Evolutionary conservation across 2,797 vertebrate species (phyloP).

Genomic region (Pagetopsis macropterus): DNA sequence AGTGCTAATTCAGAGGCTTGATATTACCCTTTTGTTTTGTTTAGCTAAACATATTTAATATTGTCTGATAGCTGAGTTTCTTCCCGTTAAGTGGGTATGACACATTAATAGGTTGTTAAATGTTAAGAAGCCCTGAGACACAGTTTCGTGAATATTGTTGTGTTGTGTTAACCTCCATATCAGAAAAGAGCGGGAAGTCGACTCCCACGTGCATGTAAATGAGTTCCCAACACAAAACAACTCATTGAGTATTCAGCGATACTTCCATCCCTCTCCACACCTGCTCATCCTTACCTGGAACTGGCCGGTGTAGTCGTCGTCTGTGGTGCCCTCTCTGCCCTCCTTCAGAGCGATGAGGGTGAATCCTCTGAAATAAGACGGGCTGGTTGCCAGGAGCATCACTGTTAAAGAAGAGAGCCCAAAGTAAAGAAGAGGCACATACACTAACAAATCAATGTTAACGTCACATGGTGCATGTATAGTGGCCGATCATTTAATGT

Average conservation of each 20-base stretch:
- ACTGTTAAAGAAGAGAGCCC: conserved; percentile 79
- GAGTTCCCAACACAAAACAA: conserved; percentile 16
- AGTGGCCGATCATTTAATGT: too few species aligned
- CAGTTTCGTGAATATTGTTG: too few species aligned
- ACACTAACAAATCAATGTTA: neutral
- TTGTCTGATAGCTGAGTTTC: too few species aligned
- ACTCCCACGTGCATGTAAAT: conserved; percentile 41
- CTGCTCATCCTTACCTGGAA: conserved; percentile 89
- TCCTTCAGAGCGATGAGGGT: conserved; percentile 94
- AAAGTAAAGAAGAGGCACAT: conserved; percentile 15
- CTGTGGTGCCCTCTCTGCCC: conserved; percentile 90
- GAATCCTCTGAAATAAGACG: conserved; percentile 95
- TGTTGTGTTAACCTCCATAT: conserved; percentile 30
- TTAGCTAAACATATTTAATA: too few species aligned
- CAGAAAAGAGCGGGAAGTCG: conserved; percentile 31
- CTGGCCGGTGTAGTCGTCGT: conserved; percentile 91
- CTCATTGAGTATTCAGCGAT: conserved; percentile 5
- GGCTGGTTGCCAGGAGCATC: conserved; percentile 90
- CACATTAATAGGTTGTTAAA: too few species aligned
- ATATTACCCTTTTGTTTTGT: too few species aligned
- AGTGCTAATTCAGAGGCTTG: too few species aligned
- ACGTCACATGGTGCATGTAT: neutral
- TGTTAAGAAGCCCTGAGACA: too few species aligned
- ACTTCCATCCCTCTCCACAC: neutral
- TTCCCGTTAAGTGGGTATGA: too few species aligned